Evolutionary conservation across 2,888 invertebrate genomes (phyloP).

Genomic region (Lasioglossum morio): DNA sequence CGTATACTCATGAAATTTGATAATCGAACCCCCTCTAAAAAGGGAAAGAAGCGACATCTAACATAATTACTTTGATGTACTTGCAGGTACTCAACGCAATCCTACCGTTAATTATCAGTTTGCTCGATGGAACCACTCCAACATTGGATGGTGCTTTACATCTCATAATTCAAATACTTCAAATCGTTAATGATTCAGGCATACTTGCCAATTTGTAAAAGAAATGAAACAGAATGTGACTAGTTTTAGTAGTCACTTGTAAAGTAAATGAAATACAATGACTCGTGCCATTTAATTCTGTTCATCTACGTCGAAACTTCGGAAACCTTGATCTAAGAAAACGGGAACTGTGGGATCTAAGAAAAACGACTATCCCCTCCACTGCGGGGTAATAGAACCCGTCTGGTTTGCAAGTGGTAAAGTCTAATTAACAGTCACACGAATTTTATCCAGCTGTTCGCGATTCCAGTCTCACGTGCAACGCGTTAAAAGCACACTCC

Average conservation of each 20-base stretch:
- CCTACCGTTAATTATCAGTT: fast-evolving
- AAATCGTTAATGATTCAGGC: fast-evolving
- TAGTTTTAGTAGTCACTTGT: too few relatives aligned
- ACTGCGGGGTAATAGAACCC: too few relatives aligned
- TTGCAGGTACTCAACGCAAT: background rate
- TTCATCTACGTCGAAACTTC: background rate
- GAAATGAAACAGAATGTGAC: background rate
- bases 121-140: background rate
- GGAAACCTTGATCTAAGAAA: background rate
- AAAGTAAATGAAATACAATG: background rate
- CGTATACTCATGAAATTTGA: background rate
- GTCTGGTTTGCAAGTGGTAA: background rate
- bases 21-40: background rate
- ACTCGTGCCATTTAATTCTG: background rate
- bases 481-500: background rate
- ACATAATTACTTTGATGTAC: background rate
- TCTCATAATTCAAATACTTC: background rate
- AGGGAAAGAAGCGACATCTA: background rate
- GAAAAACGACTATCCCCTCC: too few relatives aligned
- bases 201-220: fast-evolving
- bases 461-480: background rate
- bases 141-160: background rate
- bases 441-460: background rate
- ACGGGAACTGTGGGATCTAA: too few relatives aligned
- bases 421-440: background rate